Evolutionary conservation across 2,797 vertebrate species (phyloP).

Genomic region (Cottoperca gobio): DNA sequence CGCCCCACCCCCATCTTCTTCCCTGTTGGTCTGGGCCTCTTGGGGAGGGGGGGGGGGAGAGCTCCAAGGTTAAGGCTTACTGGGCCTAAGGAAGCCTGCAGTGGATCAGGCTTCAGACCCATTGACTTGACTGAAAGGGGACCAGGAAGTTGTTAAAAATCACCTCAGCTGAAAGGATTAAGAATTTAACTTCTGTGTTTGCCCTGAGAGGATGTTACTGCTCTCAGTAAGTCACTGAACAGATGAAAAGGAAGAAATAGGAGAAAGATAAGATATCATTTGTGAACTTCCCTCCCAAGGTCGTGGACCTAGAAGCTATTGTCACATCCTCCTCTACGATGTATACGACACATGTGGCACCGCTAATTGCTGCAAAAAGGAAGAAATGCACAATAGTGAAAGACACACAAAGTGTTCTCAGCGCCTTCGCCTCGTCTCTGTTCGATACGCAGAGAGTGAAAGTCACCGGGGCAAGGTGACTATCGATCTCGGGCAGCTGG

Average conservation of each 20-base stretch:
- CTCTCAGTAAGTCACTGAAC: constrained; percentile 17
- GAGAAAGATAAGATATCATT: constrained; percentile 33
- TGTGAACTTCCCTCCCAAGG: constrained; percentile 48
- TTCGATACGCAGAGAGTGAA: constrained; percentile 66
- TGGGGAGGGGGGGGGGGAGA: constrained; percentile 72
- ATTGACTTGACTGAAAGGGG: constrained; percentile 61
- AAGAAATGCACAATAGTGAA: constrained; percentile 29
- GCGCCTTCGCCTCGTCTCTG: constrained; percentile 18
- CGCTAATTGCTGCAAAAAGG: background rate
- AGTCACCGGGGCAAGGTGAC: constrained; percentile 75
- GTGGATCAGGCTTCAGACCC: constrained; percentile 78
- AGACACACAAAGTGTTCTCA: constrained; percentile 32
- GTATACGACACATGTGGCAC: background rate
- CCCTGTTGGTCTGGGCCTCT: constrained; percentile 56
- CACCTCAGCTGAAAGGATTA: constrained; percentile 74
- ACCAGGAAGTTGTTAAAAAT: constrained; percentile 74
- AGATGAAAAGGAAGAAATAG: constrained; percentile 10
- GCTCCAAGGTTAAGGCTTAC: constrained; percentile 92
- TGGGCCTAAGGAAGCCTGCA: constrained; percentile 68
- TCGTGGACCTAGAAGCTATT: constrained; percentile 19
- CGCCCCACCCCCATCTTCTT: constrained; percentile 29
- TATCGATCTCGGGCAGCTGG: constrained; percentile 66
- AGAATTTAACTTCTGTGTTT: constrained; percentile 57
- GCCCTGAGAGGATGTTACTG: constrained; percentile 29
- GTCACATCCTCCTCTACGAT: background rate